Base-by-base conservation (phyloP, 2,113 vertebrate species). In the Lontra canadensis region DNA sequence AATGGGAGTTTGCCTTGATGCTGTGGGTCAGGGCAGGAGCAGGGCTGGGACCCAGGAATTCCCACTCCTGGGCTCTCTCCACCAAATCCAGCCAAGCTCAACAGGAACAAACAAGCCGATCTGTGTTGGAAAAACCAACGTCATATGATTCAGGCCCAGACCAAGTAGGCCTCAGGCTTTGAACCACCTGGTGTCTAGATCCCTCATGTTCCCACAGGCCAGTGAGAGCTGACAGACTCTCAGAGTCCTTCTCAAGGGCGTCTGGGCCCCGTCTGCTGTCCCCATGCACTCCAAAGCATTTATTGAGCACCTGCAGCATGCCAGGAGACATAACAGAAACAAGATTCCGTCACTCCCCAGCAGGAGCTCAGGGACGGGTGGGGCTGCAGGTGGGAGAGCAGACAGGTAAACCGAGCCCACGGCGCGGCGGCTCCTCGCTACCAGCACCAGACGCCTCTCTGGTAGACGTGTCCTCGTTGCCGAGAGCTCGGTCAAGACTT, bases 131-230 rank as follows among this genome's bases (percentile, higher is more conserved):
- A n/a, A n/a, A 81, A 31, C 42, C 29, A 3, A 20, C 55, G 11
- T 44, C 65, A 17, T 15, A 69, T 49, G 26, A 14, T 1, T 2
- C 78, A 1, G 2, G 31, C 79, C 78, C 49, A 42, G 82, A 10
- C 57, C 0, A 1, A 17, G 55, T 4, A 3, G 78, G 65, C 11
- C 14, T 3, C 2, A 21, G 49, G 9, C 49, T 79, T 1, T 0
- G 31, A 39, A 6, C 59, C 9, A 0, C 52, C 29, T 67, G 63
- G 47, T n/a, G 2, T 8, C 57, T 4, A 7, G 11, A 1, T 36
- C 7, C 57, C 11, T 74, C 65, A 11, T 13, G 14, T 88, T 36
- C 74, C 74, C 39, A n/a, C 20, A 21, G 36, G 39, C 18, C 29
- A 1, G 36, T 4, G 29, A 65, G n/a, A 80, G 29, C 61, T 13